Evolutionary conservation across 2,113 vertebrate genomes (phyloP).

Genomic region (Atractosteus spatula): DNA sequence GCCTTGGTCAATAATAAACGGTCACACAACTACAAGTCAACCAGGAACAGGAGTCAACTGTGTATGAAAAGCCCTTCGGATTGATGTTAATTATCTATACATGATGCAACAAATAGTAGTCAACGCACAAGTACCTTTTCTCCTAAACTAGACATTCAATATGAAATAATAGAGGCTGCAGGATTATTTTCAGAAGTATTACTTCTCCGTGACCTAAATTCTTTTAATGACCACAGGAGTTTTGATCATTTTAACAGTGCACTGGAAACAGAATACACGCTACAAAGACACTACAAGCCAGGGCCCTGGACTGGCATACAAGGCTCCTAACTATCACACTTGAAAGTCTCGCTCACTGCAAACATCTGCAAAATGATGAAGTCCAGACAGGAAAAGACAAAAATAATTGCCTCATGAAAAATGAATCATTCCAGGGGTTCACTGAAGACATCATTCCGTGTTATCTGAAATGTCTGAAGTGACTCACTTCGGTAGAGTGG

Average conservation of each 20-base stretch:
- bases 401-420: constrained; percentile 19
- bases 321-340: background rate
- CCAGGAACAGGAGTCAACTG: too few species aligned
- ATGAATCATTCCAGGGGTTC: constrained; percentile 12
- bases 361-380: constrained; percentile 22
- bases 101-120: too few species aligned
- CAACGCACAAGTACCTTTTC: too few species aligned
- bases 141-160: too few species aligned
- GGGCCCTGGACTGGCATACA: background rate
- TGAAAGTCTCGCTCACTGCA: constrained; percentile 3
- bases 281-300: constrained; percentile 1
- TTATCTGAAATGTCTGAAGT: constrained; percentile 16
- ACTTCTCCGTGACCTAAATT: background rate
- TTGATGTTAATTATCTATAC: too few species aligned
- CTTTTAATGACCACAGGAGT: constrained; percentile 6
- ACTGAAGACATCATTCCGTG: constrained; percentile 6
- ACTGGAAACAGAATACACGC: constrained; percentile 2
- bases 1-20: too few species aligned
- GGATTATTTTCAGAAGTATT: background rate
- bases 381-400: constrained; percentile 13
- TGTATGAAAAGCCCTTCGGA: too few species aligned
- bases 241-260: background rate
- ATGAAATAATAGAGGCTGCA: too few species aligned
- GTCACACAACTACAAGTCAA: too few species aligned
- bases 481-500: constrained; percentile 12